phyloP scores from a whole-genome alignment of 2,888 invertebrate species.

The Diogma glabrata region DNA sequence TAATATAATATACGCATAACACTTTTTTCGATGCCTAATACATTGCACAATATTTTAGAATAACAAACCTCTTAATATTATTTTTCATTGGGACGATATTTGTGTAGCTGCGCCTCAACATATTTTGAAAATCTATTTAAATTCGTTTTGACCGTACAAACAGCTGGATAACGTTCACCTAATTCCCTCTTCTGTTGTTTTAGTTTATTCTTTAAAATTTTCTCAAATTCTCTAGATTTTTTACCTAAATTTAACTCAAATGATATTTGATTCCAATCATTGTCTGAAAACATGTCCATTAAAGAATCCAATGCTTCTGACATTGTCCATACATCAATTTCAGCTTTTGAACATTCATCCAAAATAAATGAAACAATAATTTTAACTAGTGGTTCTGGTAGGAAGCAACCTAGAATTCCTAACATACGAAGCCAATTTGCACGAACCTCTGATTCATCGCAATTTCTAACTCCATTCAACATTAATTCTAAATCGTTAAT shows the following conservation, averaged over 20 bases:
- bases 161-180: slow-evolving; percentile 56
- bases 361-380: slow-evolving; percentile 48
- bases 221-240: slow-evolving; percentile 45
- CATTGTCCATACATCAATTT: slow-evolving; percentile 55
- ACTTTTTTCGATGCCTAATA: no score
- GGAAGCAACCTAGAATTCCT: slow-evolving; percentile 42
- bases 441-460: slow-evolving; percentile 43
- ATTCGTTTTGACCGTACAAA: slow-evolving; percentile 57
- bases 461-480: slow-evolving; percentile 41
- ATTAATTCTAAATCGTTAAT: slow-evolving; percentile 46
- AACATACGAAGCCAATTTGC: slow-evolving; percentile 48
- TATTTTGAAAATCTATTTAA: slow-evolving; percentile 61
- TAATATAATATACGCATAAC: no score
- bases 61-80: no score
- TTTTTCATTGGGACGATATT: no score
- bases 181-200: slow-evolving; percentile 48
- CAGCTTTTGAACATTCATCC: slow-evolving; percentile 41
- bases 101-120: slow-evolving; percentile 24
- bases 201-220: slow-evolving; percentile 55
- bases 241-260: slow-evolving; percentile 50
- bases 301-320: slow-evolving; percentile 64
- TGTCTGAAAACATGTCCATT: slow-evolving; percentile 67
- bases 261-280: slow-evolving; percentile 55
- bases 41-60: no score
- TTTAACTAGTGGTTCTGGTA: slow-evolving; percentile 30